Conservation (phyloP, 2,888 invertebrate genomes). For the Lithophane socia region DNA sequence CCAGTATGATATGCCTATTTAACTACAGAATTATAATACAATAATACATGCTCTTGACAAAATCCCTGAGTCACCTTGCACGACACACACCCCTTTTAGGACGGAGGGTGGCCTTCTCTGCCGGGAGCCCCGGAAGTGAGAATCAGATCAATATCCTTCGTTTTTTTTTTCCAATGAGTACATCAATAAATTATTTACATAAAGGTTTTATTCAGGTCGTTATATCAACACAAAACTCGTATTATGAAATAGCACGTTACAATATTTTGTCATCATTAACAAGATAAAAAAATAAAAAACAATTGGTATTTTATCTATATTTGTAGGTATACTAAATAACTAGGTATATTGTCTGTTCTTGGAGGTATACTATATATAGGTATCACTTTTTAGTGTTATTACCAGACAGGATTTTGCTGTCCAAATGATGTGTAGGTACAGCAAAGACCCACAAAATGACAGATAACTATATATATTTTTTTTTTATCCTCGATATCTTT, state of each 20-base stretch:
- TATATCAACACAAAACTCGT: neutral
- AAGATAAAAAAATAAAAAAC: neutral
- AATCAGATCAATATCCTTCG: conserved; percentile 23
- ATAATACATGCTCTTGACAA: neutral
- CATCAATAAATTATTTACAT: neutral
- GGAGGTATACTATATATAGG: neutral
- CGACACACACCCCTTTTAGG: conserved; percentile 23
- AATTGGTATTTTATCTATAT: neutral
- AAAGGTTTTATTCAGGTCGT: neutral
- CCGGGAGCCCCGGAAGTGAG: conserved; percentile 4
- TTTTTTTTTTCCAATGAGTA: neutral
- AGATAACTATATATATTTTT: neutral
- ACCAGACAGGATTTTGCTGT: neutral
- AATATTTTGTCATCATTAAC: neutral
- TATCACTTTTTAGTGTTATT: neutral
- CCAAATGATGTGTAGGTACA: too few species aligned
- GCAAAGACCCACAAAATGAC: neutral
- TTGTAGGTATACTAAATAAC: neutral
- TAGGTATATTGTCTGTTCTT: neutral
- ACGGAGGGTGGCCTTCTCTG: conserved; percentile 14
- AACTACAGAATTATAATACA: neutral
- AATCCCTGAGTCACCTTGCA: conserved; percentile 31
- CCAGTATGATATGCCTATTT: neutral
- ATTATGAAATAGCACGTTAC: neutral
- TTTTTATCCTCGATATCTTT: neutral